Percentiles rank a stretch among this genome's conserved stretches.
phyloP scores from a whole-genome alignment of 2,797 vertebrate species.

The Ispidina lecontei region DNA sequence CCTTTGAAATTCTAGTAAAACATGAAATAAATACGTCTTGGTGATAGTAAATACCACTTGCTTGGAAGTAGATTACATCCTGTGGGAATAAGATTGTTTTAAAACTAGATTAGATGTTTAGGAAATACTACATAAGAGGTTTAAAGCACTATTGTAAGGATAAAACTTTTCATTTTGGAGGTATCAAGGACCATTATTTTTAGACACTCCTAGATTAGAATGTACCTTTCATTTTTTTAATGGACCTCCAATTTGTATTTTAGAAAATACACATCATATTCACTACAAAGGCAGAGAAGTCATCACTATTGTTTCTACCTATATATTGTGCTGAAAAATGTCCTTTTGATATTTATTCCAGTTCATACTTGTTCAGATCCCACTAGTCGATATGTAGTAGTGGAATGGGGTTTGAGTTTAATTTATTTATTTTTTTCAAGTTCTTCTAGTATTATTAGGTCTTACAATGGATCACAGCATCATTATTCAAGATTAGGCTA shows the following conservation, averaged over 20 bases:
- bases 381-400: neutral
- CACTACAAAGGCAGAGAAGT: neutral
- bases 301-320: neutral
- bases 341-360: neutral
- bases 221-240: neutral
- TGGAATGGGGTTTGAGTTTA: neutral
- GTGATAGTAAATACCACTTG: neutral
- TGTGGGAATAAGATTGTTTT: neutral
- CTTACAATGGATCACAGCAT: neutral
- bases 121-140: neutral
- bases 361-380: neutral
- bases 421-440: neutral
- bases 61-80: conserved; percentile 16
- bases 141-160: conserved; percentile 20
- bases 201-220: neutral
- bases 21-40: conserved; percentile 11
- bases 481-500: neutral
- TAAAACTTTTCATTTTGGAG: neutral
- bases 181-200: neutral
- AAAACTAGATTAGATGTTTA: conserved; percentile 2
- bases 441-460: neutral
- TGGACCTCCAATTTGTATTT: neutral
- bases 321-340: neutral
- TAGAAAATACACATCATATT: neutral
- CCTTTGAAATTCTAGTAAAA: conserved; percentile 36